Percentiles rank a stretch among this genome's conserved stretches.
Conservation (phyloP, 2,113 vertebrate species). For the Ameiurus melas region DNA sequence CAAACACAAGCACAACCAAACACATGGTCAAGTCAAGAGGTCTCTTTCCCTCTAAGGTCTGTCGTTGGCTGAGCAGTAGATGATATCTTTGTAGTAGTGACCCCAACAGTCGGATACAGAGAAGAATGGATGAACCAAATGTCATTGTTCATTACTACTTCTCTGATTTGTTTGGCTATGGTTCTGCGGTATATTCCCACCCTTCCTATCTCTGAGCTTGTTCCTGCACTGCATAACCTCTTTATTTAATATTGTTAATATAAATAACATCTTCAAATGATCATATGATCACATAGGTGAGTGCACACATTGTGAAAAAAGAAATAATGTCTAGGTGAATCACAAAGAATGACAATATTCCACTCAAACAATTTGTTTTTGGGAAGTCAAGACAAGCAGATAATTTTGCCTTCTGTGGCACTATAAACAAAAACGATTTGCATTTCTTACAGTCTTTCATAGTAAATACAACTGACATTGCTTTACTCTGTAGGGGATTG, state of each 20-base stretch:
- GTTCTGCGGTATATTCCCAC: slow-evolving; percentile 30
- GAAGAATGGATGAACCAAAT: slow-evolving; percentile 37
- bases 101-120: slow-evolving; percentile 12
- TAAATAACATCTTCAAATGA: no score
- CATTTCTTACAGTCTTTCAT: background rate
- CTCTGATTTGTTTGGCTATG: slow-evolving; percentile 39
- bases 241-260: no score
- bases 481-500: slow-evolving; percentile 45
- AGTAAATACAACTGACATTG: background rate
- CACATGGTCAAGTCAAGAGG: slow-evolving; percentile 5
- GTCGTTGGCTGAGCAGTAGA: slow-evolving; percentile 30
- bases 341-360: background rate
- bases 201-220: background rate
- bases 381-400: slow-evolving; percentile 40
- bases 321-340: slow-evolving; percentile 8
- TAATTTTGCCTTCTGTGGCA: background rate
- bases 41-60: slow-evolving; percentile 9
- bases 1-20: background rate
- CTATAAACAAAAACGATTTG: background rate
- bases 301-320: background rate
- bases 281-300: background rate
- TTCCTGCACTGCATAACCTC: background rate
- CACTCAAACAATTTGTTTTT: background rate
- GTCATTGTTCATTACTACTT: slow-evolving; percentile 39
- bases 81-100: slow-evolving; percentile 39